phyloP scores from a whole-genome alignment of 2,797 vertebrate species.

The Xenopus petersii region DNA sequence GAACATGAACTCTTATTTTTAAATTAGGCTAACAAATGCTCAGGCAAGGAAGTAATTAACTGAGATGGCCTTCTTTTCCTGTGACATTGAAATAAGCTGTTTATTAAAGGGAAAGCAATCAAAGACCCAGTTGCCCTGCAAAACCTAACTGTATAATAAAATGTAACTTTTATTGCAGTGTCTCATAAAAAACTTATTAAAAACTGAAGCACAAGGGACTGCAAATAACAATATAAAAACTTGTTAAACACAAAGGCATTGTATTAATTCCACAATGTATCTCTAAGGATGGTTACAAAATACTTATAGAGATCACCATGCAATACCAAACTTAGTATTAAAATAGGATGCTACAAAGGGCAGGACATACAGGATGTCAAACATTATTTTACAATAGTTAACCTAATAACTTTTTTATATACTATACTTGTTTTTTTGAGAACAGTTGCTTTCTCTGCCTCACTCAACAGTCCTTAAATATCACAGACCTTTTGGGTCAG shows the following conservation, averaged over 20 bases:
- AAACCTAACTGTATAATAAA: slow-evolving; percentile 15
- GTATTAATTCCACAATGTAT: background rate
- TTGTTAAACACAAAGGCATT: background rate
- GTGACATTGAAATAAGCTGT: background rate
- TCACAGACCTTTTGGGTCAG: no score
- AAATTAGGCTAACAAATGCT: background rate
- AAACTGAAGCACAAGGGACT: slow-evolving; percentile 1
- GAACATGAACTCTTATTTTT: background rate
- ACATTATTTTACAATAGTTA: background rate
- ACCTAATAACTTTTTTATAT: background rate
- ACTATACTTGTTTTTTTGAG: no score
- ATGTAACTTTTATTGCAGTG: slow-evolving; percentile 10
- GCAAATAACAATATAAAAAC: background rate
- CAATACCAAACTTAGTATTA: background rate
- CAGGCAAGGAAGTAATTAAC: background rate
- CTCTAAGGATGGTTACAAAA: slow-evolving; percentile 2
- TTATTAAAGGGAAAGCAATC: background rate
- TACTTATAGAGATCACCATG: background rate
- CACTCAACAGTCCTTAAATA: no score
- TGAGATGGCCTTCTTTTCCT: background rate
- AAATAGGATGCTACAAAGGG: background rate
- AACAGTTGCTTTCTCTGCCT: no score
- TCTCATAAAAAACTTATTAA: slow-evolving; percentile 19
- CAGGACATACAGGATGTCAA: background rate
- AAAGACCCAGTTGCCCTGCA: background rate